Conservation (phyloP, 2,888 invertebrate genomes). For the Xestia rhomboidea region DNA sequence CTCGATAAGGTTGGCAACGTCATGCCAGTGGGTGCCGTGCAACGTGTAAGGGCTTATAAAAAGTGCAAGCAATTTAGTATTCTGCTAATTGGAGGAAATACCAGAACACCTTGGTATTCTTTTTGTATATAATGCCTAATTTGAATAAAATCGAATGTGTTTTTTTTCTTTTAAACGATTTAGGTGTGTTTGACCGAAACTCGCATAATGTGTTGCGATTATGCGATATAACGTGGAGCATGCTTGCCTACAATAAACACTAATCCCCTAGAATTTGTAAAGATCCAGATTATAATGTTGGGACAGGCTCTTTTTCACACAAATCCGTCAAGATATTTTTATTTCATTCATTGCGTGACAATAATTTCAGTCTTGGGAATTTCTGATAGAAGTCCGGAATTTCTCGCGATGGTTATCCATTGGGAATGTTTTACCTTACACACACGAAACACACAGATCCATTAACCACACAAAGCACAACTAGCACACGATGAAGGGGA, state of each 20-base stretch:
- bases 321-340: too few relatives aligned
- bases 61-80: neutral
- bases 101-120: neutral
- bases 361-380: too few relatives aligned
- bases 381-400: too few relatives aligned
- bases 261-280: too few relatives aligned
- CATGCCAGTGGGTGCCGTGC: conserved; percentile 2
- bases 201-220: neutral
- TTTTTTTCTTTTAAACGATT: neutral
- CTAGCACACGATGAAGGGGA: too few relatives aligned
- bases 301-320: too few relatives aligned
- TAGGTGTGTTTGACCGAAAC: neutral
- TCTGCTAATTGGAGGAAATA: conserved; percentile 3
- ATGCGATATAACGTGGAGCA: neutral
- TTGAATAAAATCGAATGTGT: neutral
- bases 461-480: too few relatives aligned
- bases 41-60: neutral
- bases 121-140: neutral
- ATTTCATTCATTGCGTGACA: too few relatives aligned
- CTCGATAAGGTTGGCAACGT: conserved; percentile 5
- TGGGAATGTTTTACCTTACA: too few relatives aligned
- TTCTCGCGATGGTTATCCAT: too few relatives aligned
- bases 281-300: too few relatives aligned
- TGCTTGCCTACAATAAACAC: neutral
- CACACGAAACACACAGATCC: too few relatives aligned